Evolutionary conservation across 2,797 vertebrate genomes (phyloP), one percentile per base, ranked within the genome.

Genomic region (Austrolebias charrua): DNA sequence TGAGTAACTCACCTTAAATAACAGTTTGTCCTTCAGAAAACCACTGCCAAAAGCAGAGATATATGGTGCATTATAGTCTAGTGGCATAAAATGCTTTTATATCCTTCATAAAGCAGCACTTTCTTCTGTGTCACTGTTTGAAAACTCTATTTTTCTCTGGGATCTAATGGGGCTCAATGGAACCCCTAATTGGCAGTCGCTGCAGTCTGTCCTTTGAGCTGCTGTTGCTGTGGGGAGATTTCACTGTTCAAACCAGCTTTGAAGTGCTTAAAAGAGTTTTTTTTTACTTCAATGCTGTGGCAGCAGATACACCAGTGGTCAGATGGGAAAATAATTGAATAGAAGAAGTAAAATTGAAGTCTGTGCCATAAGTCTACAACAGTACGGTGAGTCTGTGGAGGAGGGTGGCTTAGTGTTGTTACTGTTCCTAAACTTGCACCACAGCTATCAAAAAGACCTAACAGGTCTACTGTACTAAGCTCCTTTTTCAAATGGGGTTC

Each of bases 121-220:
- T 88, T 86, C 80, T 83, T 86, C 66, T 75, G 52, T 47, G 66
- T 77, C 60, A 31, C 54, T 68, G 66, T 84, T 86, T 87, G 84
- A 88, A 88, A 86, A 59, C 45, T 83, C 69, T 63, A 76, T 81
- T 87, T 94, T 87, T 94, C 88, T 92, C 83, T 91, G 89, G 82
- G 81, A 91, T 85, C 83, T 93, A 92, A 95, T 93, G 91, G 85
- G 83, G 90, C 92, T 92, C 80, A 84, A 93, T 92, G 91, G 90
- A 94, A 88, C 80, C 92, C 90, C 87, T 95, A 95, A 96, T 95
- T 96, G 92, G 92, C 89, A 93, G 93, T 92, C 88, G 90, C 82
- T 91, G 88, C 71, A 82, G 80, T 63, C 70, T 71, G 85, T 89
- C 90, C 92, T 95, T 92, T 89, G 92, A 94, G 92, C 86, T 90